Evolutionary conservation across 1,140 invertebrate genomes (phyloP).

Genomic region (Formica exsecta): DNA sequence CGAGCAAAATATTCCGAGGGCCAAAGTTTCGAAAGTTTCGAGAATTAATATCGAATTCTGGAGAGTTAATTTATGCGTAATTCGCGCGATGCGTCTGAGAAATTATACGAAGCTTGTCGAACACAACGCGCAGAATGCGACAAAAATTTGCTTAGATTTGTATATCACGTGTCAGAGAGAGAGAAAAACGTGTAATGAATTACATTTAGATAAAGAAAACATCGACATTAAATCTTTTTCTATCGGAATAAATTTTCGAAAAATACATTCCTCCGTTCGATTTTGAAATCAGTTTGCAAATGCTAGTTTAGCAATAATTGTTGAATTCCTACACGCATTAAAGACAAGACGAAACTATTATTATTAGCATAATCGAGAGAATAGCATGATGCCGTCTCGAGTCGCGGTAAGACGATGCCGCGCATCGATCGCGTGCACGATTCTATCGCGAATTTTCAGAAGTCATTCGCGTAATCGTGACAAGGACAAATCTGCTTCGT

Average conservation of each 20-base stretch:
- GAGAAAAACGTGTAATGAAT: too few relatives aligned
- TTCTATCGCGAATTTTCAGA: conserved; percentile 34
- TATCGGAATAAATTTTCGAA: background rate
- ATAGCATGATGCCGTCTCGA: conserved; percentile 5
- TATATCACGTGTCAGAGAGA: too few relatives aligned
- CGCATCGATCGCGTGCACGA: conserved; percentile 40
- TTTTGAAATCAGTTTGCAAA: background rate
- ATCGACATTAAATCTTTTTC: too few relatives aligned
- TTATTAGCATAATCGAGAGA: conserved; percentile 43
- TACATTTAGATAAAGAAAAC: too few relatives aligned
- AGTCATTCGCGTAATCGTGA: conserved; percentile 33
- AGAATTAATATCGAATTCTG: background rate
- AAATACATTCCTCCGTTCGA: too few relatives aligned
- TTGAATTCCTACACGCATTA: conserved; percentile 34
- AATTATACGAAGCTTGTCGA: background rate
- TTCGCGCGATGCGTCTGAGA: background rate
- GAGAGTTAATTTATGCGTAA: background rate
- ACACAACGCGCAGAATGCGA: too few relatives aligned
- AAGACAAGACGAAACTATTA: background rate
- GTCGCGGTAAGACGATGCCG: conserved; percentile 29
- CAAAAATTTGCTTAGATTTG: too few relatives aligned
- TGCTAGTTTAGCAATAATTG: conserved; percentile 12
- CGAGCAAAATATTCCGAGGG: too few relatives aligned
- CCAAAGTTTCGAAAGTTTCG: background rate
- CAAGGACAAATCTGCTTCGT: conserved; percentile 16